Base-by-base conservation (phyloP, 2,113 vertebrate species). In the Alosa alosa region DNA sequence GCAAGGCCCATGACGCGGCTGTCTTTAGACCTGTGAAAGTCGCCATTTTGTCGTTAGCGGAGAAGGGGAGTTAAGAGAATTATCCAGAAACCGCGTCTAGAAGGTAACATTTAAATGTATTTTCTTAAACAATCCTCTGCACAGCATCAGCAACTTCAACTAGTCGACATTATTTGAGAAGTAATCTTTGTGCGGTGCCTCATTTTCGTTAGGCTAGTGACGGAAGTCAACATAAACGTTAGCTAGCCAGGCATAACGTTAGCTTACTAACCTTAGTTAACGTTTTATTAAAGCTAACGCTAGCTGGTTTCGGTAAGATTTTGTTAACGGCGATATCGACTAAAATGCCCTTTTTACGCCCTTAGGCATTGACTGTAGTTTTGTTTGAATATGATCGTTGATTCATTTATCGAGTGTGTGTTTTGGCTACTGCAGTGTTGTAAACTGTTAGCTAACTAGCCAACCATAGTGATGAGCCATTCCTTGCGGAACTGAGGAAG, bases 1-100 rank as follows among this genome's bases (percentile, higher is more conserved):
- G 87, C 85, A 87, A 83, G 83, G 85, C 85, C 52, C 57, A 87
- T 90, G 90, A 87, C 91, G 89, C 92, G 90, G 90, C 85, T 47
- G 82, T 86, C 78, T 88, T 88, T 78, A 85, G 87, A 82, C 84
- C 86, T 83, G 88, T 86, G 86, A 91, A 91, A 87, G 90, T 90
- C 93, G 92, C 93, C 94, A 93, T 94, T 94, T 94, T 93, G 87
- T 92, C 90, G 89, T 91, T 86, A 88, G 90, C 87, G 87, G 90
- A 87, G 86, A 86, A 60, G 87, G n/a, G 89, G 88, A 93, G 82
- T 87, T 83, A 20, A 84, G 86, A 86, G 91, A 89, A 90, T 88
- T 81, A 83, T 46, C 75, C 86, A 89, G 91, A 89, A 90, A 85
- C 86, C 83, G 88, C 87, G 57, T 60, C 81, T 36, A 25, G 50